These are phyloP conservation scores for Gambelia wislizenii DNA, from an alignment of 2,797 vertebrate species.

Conservation along the genomic window DNA sequence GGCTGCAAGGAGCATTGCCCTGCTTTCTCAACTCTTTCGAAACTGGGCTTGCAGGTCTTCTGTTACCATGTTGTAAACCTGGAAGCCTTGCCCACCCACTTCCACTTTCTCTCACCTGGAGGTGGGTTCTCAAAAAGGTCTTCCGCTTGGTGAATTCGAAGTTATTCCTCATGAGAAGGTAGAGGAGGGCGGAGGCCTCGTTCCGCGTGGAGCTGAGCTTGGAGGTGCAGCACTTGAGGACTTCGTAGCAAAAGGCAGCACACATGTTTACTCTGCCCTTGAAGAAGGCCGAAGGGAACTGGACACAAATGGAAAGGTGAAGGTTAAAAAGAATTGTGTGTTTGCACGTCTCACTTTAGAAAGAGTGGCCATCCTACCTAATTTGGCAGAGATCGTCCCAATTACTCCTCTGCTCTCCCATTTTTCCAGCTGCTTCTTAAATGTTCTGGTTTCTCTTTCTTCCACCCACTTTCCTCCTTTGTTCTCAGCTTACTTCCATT, in stretches of 20 bases:
- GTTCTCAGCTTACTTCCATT: too few species aligned
- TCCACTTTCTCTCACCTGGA: slow-evolving; percentile 85
- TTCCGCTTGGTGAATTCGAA: slow-evolving; percentile 96
- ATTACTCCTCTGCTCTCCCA: too few species aligned
- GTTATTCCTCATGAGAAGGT: slow-evolving; percentile 96
- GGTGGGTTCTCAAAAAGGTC: slow-evolving; percentile 93
- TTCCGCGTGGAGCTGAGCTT: slow-evolving; percentile 89
- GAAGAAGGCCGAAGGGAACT: slow-evolving; percentile 95
- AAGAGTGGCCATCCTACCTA: too few species aligned
- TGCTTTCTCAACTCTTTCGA: too few species aligned
- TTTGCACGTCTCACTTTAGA: neutral
- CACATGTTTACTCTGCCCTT: slow-evolving; percentile 95
- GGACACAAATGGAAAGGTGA: slow-evolving; percentile 18
- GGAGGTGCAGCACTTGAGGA: slow-evolving; percentile 95
- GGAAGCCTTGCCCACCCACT: neutral
- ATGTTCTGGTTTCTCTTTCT: too few species aligned
- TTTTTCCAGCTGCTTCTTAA: too few species aligned
- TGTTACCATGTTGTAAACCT: too few species aligned
- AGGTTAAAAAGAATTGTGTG: slow-evolving; percentile 17
- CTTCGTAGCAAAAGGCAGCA: slow-evolving; percentile 93
- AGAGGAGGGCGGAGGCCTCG: slow-evolving; percentile 93
- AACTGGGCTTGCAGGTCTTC: neutral
- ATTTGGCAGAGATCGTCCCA: too few species aligned
- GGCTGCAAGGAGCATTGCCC: neutral
- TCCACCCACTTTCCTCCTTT: too few species aligned